A percentile compares a stretch with the other conserved stretches of the same genome.
These are phyloP conservation scores for Yoshiicerus persimilis DNA, from an alignment of 1,140 invertebrate genomes.

Conservation along the genomic window DNA sequence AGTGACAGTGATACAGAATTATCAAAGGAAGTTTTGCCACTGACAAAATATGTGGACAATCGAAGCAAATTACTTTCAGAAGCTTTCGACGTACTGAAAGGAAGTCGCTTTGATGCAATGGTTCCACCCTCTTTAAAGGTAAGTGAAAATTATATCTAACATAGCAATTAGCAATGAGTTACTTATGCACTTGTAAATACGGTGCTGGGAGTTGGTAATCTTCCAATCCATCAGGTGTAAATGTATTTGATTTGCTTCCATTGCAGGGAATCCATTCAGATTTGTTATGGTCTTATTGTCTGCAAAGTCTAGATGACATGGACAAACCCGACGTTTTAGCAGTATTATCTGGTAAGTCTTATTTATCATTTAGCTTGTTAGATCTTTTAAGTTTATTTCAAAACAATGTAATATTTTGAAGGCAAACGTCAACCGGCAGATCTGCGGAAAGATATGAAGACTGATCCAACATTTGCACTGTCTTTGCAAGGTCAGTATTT, in stretches of 20 bases:
- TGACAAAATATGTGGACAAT: not conserved
- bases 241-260: not conserved
- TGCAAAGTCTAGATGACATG: not conserved
- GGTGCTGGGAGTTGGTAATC: too few relatives aligned
- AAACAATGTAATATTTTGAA: too few relatives aligned
- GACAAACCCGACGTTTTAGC: not conserved
- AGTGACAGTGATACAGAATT: not conserved
- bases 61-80: not conserved
- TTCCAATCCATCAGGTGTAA: not conserved
- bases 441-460: not conserved
- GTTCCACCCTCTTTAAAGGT: not conserved
- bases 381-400: not conserved
- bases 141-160: too few relatives aligned
- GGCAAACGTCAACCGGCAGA: not conserved
- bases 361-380: not conserved
- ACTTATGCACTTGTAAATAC: not conserved
- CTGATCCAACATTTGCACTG: not conserved
- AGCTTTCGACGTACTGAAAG: not conserved
- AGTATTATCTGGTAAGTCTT: not conserved
- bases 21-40: not conserved
- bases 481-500: not conserved
- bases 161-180: too few relatives aligned
- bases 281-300: not conserved
- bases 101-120: slow-evolving; percentile 6
- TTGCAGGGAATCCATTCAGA: not conserved